Evolutionary conservation across 2,888 invertebrate species (phyloP).

Genomic region (Anarsia innoxiella): DNA sequence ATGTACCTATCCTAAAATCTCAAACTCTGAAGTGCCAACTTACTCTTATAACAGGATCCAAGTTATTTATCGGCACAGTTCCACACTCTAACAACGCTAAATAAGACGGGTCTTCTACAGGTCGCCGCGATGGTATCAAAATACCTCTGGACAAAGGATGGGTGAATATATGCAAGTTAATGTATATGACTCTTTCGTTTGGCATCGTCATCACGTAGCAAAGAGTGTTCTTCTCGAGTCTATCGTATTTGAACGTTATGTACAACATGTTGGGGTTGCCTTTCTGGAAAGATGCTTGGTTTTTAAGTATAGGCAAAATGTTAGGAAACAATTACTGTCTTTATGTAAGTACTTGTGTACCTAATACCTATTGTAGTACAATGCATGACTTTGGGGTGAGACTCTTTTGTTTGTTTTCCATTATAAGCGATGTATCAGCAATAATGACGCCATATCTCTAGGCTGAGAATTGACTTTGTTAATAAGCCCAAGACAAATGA

Average conservation of each 20-base stretch:
- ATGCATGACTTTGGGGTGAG: too few species aligned
- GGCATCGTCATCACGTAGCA: conserved; percentile 57
- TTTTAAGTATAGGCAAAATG: too few species aligned
- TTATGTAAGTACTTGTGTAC: too few species aligned
- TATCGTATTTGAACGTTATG: conserved; percentile 43
- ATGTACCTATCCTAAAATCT: neutral
- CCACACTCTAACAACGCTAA: too few species aligned
- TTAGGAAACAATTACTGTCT: too few species aligned
- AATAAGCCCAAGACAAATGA: too few species aligned
- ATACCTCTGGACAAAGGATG: conserved; percentile 40
- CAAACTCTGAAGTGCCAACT: conserved; percentile 16
- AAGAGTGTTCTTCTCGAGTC: conserved; percentile 43
- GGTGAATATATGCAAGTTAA: conserved; percentile 45
- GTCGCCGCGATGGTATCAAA: conserved; percentile 47
- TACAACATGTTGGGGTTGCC: conserved; percentile 40
- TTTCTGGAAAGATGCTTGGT: conserved; percentile 44
- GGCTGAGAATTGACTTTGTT: too few species aligned
- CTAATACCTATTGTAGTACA: too few species aligned
- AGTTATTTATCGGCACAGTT: conserved; percentile 62
- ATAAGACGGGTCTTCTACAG: conserved; percentile 26
- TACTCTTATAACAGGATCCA: conserved; percentile 65
- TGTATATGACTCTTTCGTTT: conserved; percentile 43
- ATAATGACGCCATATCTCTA: too few species aligned
- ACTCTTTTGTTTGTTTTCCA: too few species aligned
- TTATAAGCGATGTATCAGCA: too few species aligned